Evolutionary conservation across 2,888 invertebrate genomes (phyloP), one percentile per base, ranked within the genome.

Genomic region (Seira musarum): DNA sequence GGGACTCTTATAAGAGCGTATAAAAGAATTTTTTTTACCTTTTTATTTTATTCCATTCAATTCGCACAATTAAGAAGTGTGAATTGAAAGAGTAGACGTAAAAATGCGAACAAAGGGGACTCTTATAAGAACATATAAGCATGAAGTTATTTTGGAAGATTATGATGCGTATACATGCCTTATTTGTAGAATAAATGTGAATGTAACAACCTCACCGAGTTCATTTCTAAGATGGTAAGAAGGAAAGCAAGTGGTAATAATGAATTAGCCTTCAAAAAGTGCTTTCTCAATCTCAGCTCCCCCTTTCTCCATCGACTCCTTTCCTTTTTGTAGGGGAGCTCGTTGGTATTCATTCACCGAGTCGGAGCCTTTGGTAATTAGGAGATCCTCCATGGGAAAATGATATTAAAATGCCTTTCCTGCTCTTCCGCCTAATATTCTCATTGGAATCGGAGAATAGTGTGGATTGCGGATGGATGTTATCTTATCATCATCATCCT

Each of bases 211-310:
- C n/a, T n/a, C n/a, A n/a, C n/a, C n/a, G n/a, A n/a, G n/a, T n/a
- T n/a, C n/a, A n/a, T n/a, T n/a, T n/a, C n/a, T 8, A 40, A 8
- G 13, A 40, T 40, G 40, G 6, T 40, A 40, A 40, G 13, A 40
- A 13, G 40, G 40, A 40, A 40, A 40, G 40, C 40, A 40, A 6
- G 63, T 63, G 57, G 70, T 73, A 65, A 61, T 78, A 79, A 79
- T 82, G 82, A 82, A 79, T 78, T 71, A 79, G 72, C 78, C 78
- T 70, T 74, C 82, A 81, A 71, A 78, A 74, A 72, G 21, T 60
- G 46, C 65, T 61, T 65, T 72, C 72, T 19, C 78, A 78, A 78
- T 78, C 78, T 78, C 78, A 72, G 78, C 40, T 72, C 24, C 64
- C 53, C 25, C 57, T 40, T 57, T 40, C 22, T 19, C 17, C 22